Conservation (phyloP, 2,113 vertebrate species). For the Acrocephalus kingi region DNA sequence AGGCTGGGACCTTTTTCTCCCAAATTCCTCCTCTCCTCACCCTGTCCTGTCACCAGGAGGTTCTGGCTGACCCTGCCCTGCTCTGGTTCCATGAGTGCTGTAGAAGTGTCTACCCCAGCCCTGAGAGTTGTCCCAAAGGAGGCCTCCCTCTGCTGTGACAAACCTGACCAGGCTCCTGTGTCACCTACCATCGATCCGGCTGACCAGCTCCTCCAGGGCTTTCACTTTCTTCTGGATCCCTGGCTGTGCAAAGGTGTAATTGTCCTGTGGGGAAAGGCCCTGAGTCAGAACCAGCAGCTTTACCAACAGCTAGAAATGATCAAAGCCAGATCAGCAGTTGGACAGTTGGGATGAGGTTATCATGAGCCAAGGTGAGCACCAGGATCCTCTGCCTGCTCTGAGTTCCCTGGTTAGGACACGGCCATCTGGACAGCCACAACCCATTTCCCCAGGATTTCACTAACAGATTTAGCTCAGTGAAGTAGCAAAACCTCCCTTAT, state of each 20-base stretch:
- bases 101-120: background rate
- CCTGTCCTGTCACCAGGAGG: background rate
- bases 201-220: constrained; percentile 94
- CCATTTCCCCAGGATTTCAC: background rate
- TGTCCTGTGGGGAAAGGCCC: constrained; percentile 79
- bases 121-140: background rate
- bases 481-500: background rate
- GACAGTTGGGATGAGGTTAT: background rate
- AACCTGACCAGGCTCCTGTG: background rate
- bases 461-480: background rate
- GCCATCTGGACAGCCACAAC: background rate
- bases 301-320: background rate
- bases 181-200: constrained; percentile 93
- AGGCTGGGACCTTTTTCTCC: background rate
- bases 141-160: background rate
- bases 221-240: constrained; percentile 99
- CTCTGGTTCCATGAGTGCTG: rapidly evolving
- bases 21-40: background rate
- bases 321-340: background rate
- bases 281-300: background rate
- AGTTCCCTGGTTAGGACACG: background rate
- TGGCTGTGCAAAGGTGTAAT: constrained; percentile 98
- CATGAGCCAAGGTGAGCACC: background rate
- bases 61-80: background rate
- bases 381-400: background rate